Base-by-base conservation (phyloP, 2,888 invertebrate species). In the Malthinus flaveolus region DNA sequence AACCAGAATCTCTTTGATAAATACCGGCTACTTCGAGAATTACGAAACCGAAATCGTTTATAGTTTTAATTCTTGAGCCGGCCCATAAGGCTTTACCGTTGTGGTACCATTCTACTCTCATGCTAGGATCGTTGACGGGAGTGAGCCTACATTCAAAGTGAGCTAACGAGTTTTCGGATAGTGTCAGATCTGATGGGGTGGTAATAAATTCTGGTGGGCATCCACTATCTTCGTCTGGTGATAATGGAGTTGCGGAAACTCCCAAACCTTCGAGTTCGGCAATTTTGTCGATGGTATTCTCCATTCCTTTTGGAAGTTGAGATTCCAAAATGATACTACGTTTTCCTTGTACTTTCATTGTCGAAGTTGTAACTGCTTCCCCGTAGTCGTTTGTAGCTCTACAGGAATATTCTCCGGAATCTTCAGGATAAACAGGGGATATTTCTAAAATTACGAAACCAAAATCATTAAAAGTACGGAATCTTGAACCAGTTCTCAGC, bases 391-490 rank as follows among this genome's bases (percentile, higher is more conserved):
- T 95, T 57, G 85, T 87, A 11, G 95, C 95, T 72, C 94, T 85
- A 80, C 95, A 95, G 47, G 91, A 87, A 73, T 92, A 93, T 80
- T 93, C 93, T 11, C 96, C 97, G 23, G 95, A 92, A 77, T 98
- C 97, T 82, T 96, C 95, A 1, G 95, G 95, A 76, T 96, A 96
- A 8, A 97, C 95, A 0, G 97, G 97, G 7, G 95, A 93, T 70
- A 98, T 97, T 84, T 98, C 97, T 65, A 98, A 83, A 67, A 97
- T 95, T 31, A 96, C 97, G 75, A 96, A 97, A 56, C 98, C 97
- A 79, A 98, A 97, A 81, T 98, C 97, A 74, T 95, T 93, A 87
- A 96, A 95, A 32, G 97, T 96, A 66, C 97, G 91, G 83, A 96
- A 95, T 68, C 96, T 85, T 7, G 95, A 93, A 56, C 96, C 95